These are phyloP conservation scores for Artemia franciscana DNA, from an alignment of 1,140 invertebrate genomes.

Conservation along the genomic window DNA sequence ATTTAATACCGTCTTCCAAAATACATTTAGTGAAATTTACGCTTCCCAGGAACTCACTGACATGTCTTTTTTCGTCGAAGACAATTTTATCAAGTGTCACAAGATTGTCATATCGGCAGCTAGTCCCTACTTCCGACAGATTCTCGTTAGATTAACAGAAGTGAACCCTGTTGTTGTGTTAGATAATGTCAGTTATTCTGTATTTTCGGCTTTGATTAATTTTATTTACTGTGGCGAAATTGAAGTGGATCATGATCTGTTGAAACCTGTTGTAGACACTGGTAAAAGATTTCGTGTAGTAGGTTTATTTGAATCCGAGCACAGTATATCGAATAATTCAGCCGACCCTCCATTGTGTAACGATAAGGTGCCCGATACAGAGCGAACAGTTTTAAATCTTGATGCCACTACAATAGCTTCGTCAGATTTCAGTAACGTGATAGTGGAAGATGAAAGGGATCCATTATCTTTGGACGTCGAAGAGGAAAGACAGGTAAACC, in stretches of 20 bases:
- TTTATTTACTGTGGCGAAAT: conserved; percentile 13
- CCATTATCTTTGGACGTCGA: too few species aligned
- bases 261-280: not conserved
- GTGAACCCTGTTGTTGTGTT: conserved; percentile 19
- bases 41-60: conserved; percentile 19
- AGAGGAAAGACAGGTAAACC: too few species aligned
- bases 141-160: conserved; percentile 19
- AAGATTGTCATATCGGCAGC: conserved; percentile 22
- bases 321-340: too few species aligned
- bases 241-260: not conserved
- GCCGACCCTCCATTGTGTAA: too few species aligned
- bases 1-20: conserved; percentile 21
- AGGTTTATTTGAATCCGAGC: not conserved
- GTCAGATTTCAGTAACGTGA: too few species aligned
- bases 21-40: conserved; percentile 19
- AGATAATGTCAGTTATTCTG: conserved; percentile 10
- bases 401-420: too few species aligned
- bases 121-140: conserved; percentile 21
- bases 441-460: too few species aligned
- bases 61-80: conserved; percentile 22
- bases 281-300: not conserved
- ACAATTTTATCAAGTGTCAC: conserved; percentile 20
- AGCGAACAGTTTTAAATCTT: too few species aligned
- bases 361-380: too few species aligned
- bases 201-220: conserved; percentile 9